phyloP scores from a whole-genome alignment of 1,140 invertebrate species.

The Ctenoplectra terminalis region DNA sequence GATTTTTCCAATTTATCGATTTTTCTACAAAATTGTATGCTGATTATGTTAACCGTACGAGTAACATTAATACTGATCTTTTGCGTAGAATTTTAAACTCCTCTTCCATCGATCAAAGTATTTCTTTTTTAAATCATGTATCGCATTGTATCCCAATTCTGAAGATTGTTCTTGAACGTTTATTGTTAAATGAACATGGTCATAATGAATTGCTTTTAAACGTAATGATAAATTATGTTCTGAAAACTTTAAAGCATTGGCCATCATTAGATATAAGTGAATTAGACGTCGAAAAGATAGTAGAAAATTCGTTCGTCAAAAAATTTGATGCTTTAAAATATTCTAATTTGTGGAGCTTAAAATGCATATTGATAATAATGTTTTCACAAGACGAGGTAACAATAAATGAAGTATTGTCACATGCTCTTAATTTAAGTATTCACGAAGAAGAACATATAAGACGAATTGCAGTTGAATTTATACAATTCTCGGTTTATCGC shows the following conservation, averaged over 20 bases:
- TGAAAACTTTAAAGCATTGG: constrained; percentile 37
- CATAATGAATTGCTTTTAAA: constrained; percentile 33
- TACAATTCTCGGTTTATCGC: constrained; percentile 48
- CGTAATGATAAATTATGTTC: constrained; percentile 49
- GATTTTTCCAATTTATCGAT: constrained; percentile 72
- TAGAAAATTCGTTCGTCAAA: constrained; percentile 17
- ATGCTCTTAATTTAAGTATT: constrained; percentile 22
- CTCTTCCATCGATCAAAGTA: constrained; percentile 53
- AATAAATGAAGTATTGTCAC: constrained; percentile 22
- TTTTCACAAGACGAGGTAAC: constrained; percentile 37
- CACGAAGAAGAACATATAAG: constrained; percentile 29
- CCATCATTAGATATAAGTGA: constrained; percentile 6
- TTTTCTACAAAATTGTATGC: constrained; percentile 57
- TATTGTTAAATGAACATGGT: constrained; percentile 17
- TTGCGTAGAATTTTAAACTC: constrained; percentile 58
- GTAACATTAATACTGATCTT: constrained; percentile 30
- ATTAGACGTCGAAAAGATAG: constrained; percentile 18
- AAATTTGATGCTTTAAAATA: not conserved
- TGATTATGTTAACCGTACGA: constrained; percentile 21
- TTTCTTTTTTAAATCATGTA: constrained; percentile 61
- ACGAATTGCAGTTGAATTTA: constrained; percentile 36
- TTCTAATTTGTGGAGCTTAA: constrained; percentile 28
- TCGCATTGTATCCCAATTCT: constrained; percentile 18
- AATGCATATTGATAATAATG: constrained; percentile 34
- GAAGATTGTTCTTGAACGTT: constrained; percentile 37